These are phyloP conservation scores for Prietella phreatophila DNA, from an alignment of 2,113 vertebrate species.

Conservation along the genomic window DNA sequence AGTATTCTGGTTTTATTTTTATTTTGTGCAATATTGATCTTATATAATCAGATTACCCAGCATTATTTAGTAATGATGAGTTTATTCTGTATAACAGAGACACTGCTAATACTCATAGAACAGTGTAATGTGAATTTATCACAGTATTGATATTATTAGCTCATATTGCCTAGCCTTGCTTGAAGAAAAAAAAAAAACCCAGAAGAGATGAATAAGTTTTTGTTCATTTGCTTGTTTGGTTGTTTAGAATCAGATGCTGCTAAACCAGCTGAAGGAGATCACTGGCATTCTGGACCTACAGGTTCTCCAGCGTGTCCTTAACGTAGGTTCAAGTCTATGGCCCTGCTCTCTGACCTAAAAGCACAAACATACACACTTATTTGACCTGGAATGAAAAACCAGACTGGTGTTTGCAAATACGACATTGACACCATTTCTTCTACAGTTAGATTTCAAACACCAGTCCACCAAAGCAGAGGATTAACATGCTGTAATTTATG, in stretches of 20 bases:
- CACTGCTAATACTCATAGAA: background rate
- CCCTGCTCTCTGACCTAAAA: background rate
- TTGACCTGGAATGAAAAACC: constrained; percentile 18
- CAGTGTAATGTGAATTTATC: background rate
- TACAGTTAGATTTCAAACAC: background rate
- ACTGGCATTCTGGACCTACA: constrained; percentile 87
- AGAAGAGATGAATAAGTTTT: background rate
- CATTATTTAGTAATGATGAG: background rate
- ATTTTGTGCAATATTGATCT: background rate
- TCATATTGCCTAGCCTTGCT: background rate
- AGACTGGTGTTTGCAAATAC: constrained; percentile 41
- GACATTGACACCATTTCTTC: constrained; percentile 13
- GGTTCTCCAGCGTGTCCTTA: constrained; percentile 82
- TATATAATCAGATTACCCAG: background rate
- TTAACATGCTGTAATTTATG: background rate
- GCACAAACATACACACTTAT: constrained; percentile 21
- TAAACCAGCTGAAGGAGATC: constrained; percentile 91
- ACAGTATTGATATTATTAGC: background rate
- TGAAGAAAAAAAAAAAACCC: background rate
- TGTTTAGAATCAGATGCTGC: constrained; percentile 80
- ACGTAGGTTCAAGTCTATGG: constrained; percentile 70
- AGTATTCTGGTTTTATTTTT: background rate
- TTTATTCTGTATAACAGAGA: background rate
- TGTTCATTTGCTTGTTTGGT: constrained; percentile 35
- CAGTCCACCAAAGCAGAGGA: background rate